A percentile compares a stretch with the other conserved stretches of the same genome.
Evolutionary conservation across 2,888 invertebrate genomes (phyloP).

Genomic region (Apotomis turbidana): DNA sequence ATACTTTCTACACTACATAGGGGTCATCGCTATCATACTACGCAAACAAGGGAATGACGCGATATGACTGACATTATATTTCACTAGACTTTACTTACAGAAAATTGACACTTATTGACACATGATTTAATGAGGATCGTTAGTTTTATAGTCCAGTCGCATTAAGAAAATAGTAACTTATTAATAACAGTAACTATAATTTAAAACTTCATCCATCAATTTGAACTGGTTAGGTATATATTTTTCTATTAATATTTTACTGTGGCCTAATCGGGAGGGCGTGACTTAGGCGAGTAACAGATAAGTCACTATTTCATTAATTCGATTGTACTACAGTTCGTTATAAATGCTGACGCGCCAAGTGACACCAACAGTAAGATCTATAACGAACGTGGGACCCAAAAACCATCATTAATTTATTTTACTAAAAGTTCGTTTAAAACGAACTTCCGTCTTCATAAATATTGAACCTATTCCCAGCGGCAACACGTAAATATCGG

Average conservation of each 20-base stretch:
- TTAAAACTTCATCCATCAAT: too few relatives aligned
- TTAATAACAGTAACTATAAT: too few relatives aligned
- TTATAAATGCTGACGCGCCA: not conserved
- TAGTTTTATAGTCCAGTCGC: not conserved
- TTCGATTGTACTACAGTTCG: not conserved
- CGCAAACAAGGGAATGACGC: slow-evolving; percentile 76
- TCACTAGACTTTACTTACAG: slow-evolving; percentile 33
- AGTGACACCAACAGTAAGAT: not conserved
- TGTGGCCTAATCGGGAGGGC: too few relatives aligned
- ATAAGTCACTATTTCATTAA: too few relatives aligned
- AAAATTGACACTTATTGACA: slow-evolving; percentile 32
- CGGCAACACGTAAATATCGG: not conserved
- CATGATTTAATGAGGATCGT: slow-evolving; percentile 2
- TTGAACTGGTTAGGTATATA: too few relatives aligned
- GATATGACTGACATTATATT: slow-evolving; percentile 54
- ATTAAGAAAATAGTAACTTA: too few relatives aligned
- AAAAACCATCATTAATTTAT: not conserved
- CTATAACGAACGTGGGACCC: not conserved
- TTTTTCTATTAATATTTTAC: too few relatives aligned
- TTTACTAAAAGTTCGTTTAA: not conserved
- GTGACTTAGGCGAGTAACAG: too few relatives aligned
- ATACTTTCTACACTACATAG: slow-evolving; percentile 55
- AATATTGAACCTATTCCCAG: not conserved
- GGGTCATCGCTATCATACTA: slow-evolving; percentile 75
- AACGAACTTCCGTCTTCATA: not conserved